Percentiles rank a stretch among this genome's conserved stretches.
Conservation (phyloP, 2,888 invertebrate genomes). For the Gonocerus acuteangulatus region DNA sequence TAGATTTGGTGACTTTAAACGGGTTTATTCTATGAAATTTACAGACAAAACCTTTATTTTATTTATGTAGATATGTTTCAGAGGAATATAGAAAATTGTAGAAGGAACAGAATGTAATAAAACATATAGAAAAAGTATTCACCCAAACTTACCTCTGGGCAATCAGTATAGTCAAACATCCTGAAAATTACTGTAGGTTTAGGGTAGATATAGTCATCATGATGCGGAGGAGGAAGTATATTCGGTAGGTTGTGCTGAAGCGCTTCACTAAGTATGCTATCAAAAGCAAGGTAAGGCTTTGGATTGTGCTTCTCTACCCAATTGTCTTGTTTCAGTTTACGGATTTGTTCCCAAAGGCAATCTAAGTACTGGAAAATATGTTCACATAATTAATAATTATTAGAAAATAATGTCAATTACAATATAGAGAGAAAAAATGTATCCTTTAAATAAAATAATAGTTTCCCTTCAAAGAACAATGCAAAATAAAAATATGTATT, state of each 20-base stretch:
- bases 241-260: constrained; percentile 89
- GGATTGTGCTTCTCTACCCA: constrained; percentile 97
- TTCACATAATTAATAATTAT: not conserved
- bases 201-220: constrained; percentile 82
- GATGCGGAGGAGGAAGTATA: constrained; percentile 87
- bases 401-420: not conserved
- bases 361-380: constrained; percentile 78
- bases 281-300: constrained; percentile 91
- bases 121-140: too few species aligned
- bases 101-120: too few species aligned
- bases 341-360: constrained; percentile 90
- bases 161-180: constrained; percentile 98
- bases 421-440: too few species aligned
- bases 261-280: constrained; percentile 89
- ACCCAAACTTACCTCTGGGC: constrained; percentile 62
- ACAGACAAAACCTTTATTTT: too few species aligned
- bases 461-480: too few species aligned
- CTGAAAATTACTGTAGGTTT: constrained; percentile 91
- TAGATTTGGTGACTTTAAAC: too few species aligned
- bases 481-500: too few species aligned
- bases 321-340: constrained; percentile 83
- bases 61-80: too few species aligned
- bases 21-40: too few species aligned
- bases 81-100: too few species aligned
- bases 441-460: too few species aligned